Conservation (phyloP, 2,113 vertebrate genomes). For the Crocuta crocuta region DNA sequence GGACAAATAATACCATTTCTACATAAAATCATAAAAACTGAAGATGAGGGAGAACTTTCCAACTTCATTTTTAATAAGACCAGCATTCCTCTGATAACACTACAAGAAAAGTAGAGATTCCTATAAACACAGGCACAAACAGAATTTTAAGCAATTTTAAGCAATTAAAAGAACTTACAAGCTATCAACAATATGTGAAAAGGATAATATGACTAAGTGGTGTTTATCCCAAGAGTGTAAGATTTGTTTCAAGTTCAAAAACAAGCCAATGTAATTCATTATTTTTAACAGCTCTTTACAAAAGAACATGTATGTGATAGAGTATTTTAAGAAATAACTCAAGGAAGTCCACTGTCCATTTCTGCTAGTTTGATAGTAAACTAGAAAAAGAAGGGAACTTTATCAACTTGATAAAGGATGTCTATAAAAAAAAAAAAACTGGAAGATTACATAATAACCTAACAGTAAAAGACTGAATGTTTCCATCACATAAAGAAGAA, state of each 20-base stretch:
- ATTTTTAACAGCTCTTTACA: neutral
- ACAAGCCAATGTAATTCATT: neutral
- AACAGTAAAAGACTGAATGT: neutral
- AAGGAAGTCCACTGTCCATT: neutral
- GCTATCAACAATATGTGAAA: neutral
- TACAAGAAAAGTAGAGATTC: neutral
- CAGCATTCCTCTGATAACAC: neutral
- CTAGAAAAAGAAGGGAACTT: neutral
- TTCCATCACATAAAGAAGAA: neutral
- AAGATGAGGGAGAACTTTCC: neutral
- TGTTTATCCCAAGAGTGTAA: neutral
- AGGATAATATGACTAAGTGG: neutral
- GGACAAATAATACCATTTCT: neutral
- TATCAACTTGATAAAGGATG: neutral
- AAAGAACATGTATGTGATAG: neutral
- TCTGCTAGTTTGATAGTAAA: neutral
- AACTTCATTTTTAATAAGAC: neutral
- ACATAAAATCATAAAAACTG: neutral
- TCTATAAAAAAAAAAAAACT: neutral
- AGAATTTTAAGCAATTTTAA: slow-evolving; percentile 1
- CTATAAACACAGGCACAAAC: neutral
- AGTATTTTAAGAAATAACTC: neutral
- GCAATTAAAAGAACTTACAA: neutral
- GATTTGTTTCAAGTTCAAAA: neutral
- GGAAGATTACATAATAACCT: neutral